Evolutionary conservation across 2,888 invertebrate genomes (phyloP), one percentile per base, ranked within the genome.

Genomic region (Cryptus viduatorius): DNA sequence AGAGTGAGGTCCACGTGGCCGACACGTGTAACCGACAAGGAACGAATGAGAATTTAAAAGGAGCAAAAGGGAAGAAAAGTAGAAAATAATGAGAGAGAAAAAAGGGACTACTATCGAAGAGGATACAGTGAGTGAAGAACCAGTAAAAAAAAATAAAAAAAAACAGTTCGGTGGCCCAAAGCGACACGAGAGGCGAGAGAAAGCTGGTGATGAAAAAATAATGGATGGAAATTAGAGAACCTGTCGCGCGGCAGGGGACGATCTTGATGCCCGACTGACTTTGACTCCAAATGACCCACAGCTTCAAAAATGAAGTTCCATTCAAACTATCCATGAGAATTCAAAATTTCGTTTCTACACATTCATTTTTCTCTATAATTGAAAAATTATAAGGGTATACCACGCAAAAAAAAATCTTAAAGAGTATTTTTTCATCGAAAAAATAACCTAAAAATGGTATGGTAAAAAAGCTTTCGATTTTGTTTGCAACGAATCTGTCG

Each of bases 1-100:
- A 68, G 77, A 84, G 81, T 75, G 84, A 68, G 64, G 50, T 85
- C 87, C 91, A 91, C 89, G 87, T 90, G 90, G 88, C 82, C 5
- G 82, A 88, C 91, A 89, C 88, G 89, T 90, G 91, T 79, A 86
- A 56, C 10, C 46, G 76, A 31, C 64, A 61, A 48, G 48, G 77
- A 73, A 56, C 50, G 59, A 56, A 48, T 4, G 64, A 82, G 69
- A 78, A 78, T 78, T 69, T 46, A 50, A 56, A 69, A 68, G 61
- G 50, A 68, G 68, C 56, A 48, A 72, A 53, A 42, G 14, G 72
- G 56, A 56, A 67, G 24, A 42, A 77, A 44, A 72, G 56, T 46
- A 72, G 67, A 68, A 76, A 69, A 83, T 79, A 83, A 69, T 71
- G 69, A 71, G 71, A 71, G 71, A 59, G 56, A 56, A 69, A 79